Base-by-base conservation (phyloP, 2,113 vertebrate genomes). In the Tamias sibiricus region DNA sequence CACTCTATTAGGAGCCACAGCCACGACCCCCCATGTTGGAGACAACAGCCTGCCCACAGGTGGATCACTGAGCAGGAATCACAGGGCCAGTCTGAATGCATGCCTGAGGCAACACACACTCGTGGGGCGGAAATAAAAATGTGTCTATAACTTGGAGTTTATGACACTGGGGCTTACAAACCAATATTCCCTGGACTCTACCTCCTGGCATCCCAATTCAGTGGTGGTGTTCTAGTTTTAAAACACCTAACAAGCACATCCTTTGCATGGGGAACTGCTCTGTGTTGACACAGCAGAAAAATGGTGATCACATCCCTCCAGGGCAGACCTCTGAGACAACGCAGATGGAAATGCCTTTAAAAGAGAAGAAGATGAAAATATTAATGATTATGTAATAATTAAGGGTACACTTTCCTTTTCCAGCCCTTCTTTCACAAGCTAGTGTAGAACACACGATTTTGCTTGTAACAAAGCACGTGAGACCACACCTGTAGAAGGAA, bases 361-460 rank as follows among this genome's bases (percentile, higher is more conserved):
- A 37, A 54, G n/a, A 28, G n/a, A 47, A 62, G n/a, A 35, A 47
- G 28, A 62, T 24, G 69, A 62, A 88, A 59, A 57, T 6, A 22
- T 32, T 54, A 19, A 32, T 12, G 59, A 64, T 47, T 42, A 57
- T 22, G 1, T 57, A 57, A 57, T 57, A 57, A 22, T 22, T 57
- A 57, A 57, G 54, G 54, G 8, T 20, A 28, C 49, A 42, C 11
- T 30, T 40, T 40, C 14, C 24, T 32, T 74, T 74, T 37, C 49
- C 69, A 59, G 16, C n/a, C 69, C 81, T 74, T 75, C 22, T 47
- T 89, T 71, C 32, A 20, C 6, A 6, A 26, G 42, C 57, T 90
- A 0, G 28, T 13, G 4, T 75, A 40, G 59, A 62, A 8, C 0
- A 24, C 0, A 2, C 0, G 6, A 47, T 26, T 30, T 80, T 13